These are phyloP conservation scores for Cataglyphis altisquamis DNA, from an alignment of 2,888 invertebrate species.

Conservation along the genomic window DNA sequence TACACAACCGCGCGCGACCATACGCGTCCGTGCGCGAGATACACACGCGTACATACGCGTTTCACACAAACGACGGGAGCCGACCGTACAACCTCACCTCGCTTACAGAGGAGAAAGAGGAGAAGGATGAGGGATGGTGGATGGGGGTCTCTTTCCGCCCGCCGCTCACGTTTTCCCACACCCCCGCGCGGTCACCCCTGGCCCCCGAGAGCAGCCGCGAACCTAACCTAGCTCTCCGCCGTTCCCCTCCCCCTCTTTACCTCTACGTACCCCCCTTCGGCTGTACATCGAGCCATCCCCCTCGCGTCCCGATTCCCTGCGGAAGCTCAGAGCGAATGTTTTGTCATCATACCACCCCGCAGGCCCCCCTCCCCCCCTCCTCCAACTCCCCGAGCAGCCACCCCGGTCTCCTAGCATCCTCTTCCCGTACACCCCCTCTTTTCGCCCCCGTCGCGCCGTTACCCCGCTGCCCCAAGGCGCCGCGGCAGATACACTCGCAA, in stretches of 20 bases:
- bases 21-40: conserved; percentile 56
- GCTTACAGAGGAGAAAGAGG: conserved; percentile 66
- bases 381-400: conserved; percentile 54
- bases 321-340: conserved; percentile 85
- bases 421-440: conserved; percentile 55
- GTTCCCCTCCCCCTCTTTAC: conserved; percentile 51
- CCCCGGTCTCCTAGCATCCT: conserved; percentile 57
- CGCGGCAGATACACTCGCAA: conserved; percentile 78
- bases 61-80: conserved; percentile 58
- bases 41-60: conserved; percentile 71
- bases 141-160: conserved; percentile 78
- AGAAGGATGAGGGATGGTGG: conserved; percentile 51
- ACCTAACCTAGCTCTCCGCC: conserved; percentile 70
- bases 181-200: conserved; percentile 69
- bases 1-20: conserved; percentile 58
- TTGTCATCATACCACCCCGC: conserved; percentile 84
- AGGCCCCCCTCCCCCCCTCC: conserved; percentile 58
- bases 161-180: conserved; percentile 80
- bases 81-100: conserved; percentile 71
- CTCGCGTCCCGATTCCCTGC: conserved; percentile 73
- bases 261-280: conserved; percentile 26
- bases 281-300: conserved; percentile 53
- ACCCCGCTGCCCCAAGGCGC: conserved; percentile 68
- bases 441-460: conserved; percentile 33
- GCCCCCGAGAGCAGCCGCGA: conserved; percentile 74